Percentiles rank a stretch among this genome's conserved stretches.
Conservation (phyloP, 2,888 invertebrate species). For the Lypha dubia region DNA sequence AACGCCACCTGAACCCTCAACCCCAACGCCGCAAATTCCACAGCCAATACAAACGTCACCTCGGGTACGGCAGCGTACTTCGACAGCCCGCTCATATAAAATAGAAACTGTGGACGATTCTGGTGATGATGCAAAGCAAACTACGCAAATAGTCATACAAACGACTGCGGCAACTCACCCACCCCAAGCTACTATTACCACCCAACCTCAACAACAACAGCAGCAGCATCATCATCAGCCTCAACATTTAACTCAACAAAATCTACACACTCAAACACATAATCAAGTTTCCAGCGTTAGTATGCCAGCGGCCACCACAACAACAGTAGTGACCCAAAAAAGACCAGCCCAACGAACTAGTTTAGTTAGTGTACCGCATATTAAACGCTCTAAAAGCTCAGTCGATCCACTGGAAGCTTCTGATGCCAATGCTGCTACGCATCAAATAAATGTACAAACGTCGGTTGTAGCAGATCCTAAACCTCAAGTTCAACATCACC, state of each 20-base stretch:
- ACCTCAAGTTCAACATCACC: slow-evolving; percentile 51
- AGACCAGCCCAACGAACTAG: slow-evolving; percentile 80
- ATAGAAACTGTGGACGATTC: slow-evolving; percentile 87
- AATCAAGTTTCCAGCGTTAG: slow-evolving; percentile 71
- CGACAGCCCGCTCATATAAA: slow-evolving; percentile 84
- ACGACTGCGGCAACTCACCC: slow-evolving; percentile 79
- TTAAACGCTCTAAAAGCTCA: slow-evolving; percentile 80
- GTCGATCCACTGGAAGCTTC: slow-evolving; percentile 86
- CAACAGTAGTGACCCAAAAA: slow-evolving; percentile 81
- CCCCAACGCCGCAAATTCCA: slow-evolving; percentile 85
- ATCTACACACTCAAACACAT: slow-evolving; percentile 69
- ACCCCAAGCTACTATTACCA: slow-evolving; percentile 78
- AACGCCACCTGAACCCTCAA: slow-evolving; percentile 87
- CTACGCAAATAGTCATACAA: slow-evolving; percentile 84
- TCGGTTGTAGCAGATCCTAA: slow-evolving; percentile 82
- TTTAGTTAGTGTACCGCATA: slow-evolving; percentile 77
- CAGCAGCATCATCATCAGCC: slow-evolving; percentile 76
- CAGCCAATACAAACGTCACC: slow-evolving; percentile 80
- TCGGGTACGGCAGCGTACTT: slow-evolving; percentile 80
- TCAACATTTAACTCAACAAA: slow-evolving; percentile 70
- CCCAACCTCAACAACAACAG: slow-evolving; percentile 76
- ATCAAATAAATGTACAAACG: slow-evolving; percentile 84
- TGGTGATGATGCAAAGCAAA: slow-evolving; percentile 85
- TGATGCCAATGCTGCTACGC: slow-evolving; percentile 82
- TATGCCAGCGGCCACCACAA: slow-evolving; percentile 74